Base-by-base conservation (phyloP, 2,797 vertebrate genomes). In the Hippocampus kuda region DNA sequence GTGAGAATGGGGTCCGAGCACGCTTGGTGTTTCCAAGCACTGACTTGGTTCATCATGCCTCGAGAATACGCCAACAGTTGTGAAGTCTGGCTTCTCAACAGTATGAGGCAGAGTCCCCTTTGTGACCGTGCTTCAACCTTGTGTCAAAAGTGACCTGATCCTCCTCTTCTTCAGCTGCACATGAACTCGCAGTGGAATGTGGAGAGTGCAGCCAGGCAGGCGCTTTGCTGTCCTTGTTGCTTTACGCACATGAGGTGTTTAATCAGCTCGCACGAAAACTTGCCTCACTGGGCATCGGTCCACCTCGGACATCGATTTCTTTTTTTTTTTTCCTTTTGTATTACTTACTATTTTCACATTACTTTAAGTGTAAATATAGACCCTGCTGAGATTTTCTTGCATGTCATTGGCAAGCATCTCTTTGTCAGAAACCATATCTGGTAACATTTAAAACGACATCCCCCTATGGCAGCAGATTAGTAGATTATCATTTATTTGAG, bases 201-300 rank as follows among this genome's bases (percentile, higher is more conserved):
- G 78, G 68, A 66, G 73, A 76, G 74, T 79, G 68, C 73, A 84
- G 74, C 81, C 75, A 81, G 72, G 65, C 79, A 78, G 74, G 68
- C 66, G 54, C 70, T 72, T 61, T 48, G 63, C 66, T 75, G 65
- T 72, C 18, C 69, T 70, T 76, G 75, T 77, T 77, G 67, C 68
- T 66, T 69, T 78, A 66, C 76, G 69, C 56, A 76, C 65, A 68
- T 4, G 27, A 68, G 46, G 67, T 74, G 64, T 71, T 72, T 44
- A 22, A 27, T 69, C 66, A 70, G 51, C 54, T 46, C n/a, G 49
- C 67, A 70, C 30, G 41, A 71, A 27, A 65, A 42, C 38, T 2
- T 42, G 61, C n/a, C 42, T 26, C 63, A 18, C 38, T 6, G n/a
- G n/a, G 13, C 62, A 24, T 46, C 41, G 4, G 41, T n/a, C 63